These are phyloP conservation scores for Sebastes fasciatus DNA, from an alignment of 2,113 vertebrate genomes.

Conservation along the genomic window DNA sequence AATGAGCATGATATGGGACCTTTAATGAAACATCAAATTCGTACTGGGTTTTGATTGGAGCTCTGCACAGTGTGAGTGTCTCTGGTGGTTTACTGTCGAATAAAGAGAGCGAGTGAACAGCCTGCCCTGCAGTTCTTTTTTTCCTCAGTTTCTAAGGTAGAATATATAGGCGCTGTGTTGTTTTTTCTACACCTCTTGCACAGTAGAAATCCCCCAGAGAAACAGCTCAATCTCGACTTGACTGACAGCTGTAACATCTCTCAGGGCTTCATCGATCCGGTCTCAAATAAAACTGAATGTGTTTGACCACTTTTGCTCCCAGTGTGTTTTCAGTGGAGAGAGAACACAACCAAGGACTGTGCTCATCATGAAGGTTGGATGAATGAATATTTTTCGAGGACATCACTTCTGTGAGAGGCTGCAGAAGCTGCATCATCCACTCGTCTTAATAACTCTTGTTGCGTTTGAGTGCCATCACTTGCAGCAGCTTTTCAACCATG, in stretches of 20 bases:
- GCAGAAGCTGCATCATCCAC: slow-evolving; percentile 31
- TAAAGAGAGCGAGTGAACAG: slow-evolving; percentile 60
- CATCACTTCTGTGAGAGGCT: slow-evolving; percentile 47
- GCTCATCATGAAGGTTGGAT: background rate
- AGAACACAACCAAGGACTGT: background rate
- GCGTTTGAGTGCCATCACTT: slow-evolving; percentile 12
- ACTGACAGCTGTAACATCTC: slow-evolving; percentile 64
- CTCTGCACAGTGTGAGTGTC: slow-evolving; percentile 32
- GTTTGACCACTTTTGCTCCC: slow-evolving; percentile 21
- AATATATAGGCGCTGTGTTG: slow-evolving; percentile 43
- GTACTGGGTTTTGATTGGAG: slow-evolving; percentile 48
- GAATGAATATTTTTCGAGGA: slow-evolving; percentile 39
- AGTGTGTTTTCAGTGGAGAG: slow-evolving; percentile 7
- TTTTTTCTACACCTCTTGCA: slow-evolving; percentile 58
- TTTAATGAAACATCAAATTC: slow-evolving; percentile 31
- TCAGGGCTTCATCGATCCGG: slow-evolving; percentile 44
- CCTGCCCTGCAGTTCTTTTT: slow-evolving; percentile 35
- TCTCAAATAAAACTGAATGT: slow-evolving; percentile 31
- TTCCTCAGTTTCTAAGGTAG: slow-evolving; percentile 35
- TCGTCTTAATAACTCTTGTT: slow-evolving; percentile 30
- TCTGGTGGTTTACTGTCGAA: slow-evolving; percentile 41
- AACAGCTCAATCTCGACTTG: slow-evolving; percentile 46
- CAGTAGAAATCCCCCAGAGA: slow-evolving; percentile 53
- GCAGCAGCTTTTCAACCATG: slow-evolving; percentile 68
- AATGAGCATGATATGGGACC: no score